A percentile compares a stretch with the other conserved stretches of the same genome.
Conservation (phyloP, 2,888 invertebrate genomes). For the Dynastes tityus region DNA sequence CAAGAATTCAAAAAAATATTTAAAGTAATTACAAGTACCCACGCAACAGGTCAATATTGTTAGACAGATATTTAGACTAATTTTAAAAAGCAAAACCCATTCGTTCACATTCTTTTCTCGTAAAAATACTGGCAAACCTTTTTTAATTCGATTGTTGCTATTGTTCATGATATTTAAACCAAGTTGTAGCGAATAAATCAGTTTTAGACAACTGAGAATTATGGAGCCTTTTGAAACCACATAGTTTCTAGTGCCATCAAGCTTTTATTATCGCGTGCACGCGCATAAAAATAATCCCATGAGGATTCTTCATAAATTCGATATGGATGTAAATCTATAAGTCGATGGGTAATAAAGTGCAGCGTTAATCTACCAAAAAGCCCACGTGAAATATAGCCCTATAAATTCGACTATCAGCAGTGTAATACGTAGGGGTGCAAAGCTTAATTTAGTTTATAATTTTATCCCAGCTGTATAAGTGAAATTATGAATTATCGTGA, state of each 20-base stretch:
- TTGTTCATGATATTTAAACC: not conserved
- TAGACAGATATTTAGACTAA: too few relatives aligned
- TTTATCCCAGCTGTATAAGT: not conserved
- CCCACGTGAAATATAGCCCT: slow-evolving; percentile 26
- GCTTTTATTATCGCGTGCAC: slow-evolving; percentile 4
- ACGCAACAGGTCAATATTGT: too few relatives aligned
- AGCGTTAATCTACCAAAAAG: slow-evolving; percentile 31
- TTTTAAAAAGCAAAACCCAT: too few relatives aligned
- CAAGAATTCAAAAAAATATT: too few relatives aligned
- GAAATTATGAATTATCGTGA: too few relatives aligned
- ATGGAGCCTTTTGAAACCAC: not conserved
- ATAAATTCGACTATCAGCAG: slow-evolving; percentile 29
- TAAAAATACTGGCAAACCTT: too few relatives aligned
- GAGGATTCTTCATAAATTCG: slow-evolving; percentile 12
- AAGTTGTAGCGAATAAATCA: not conserved
- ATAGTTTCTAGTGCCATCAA: not conserved
- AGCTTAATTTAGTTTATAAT: slow-evolving; percentile 6
- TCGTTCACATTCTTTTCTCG: too few relatives aligned
- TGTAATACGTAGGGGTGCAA: slow-evolving; percentile 3
- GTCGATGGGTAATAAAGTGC: slow-evolving; percentile 25
- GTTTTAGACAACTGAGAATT: not conserved
- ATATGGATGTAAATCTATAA: slow-evolving; percentile 17
- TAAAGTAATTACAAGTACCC: too few relatives aligned
- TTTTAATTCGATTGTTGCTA: not conserved
- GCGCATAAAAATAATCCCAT: slow-evolving; percentile 19